These are phyloP conservation scores for Pelodytes ibericus DNA, from an alignment of 2,797 vertebrate species.

Conservation along the genomic window DNA sequence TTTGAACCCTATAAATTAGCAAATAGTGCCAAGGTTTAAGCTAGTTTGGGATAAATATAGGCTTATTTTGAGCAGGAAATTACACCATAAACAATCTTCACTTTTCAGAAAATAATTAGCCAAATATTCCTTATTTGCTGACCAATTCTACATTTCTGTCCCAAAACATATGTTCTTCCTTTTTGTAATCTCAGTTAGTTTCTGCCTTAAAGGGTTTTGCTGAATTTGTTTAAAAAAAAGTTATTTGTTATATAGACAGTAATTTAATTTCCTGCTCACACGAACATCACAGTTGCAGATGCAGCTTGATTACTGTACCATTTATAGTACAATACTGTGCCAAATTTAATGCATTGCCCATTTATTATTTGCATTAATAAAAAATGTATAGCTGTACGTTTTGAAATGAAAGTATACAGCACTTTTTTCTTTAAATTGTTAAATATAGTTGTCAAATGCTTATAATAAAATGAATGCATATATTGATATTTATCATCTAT, in stretches of 20 bases:
- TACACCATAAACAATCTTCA: too few relatives aligned
- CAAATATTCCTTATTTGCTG: not conserved
- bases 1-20: too few relatives aligned
- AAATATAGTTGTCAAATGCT: too few relatives aligned
- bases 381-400: not conserved
- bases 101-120: too few relatives aligned
- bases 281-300: not conserved
- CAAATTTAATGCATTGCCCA: not conserved
- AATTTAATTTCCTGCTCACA: not conserved
- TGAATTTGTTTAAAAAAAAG: not conserved
- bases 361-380: not conserved
- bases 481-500: too few relatives aligned
- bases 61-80: too few relatives aligned
- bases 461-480: too few relatives aligned
- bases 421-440: not conserved
- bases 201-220: not conserved
- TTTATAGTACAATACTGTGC: not conserved
- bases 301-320: slow-evolving; percentile 6
- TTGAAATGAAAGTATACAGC: not conserved
- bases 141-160: not conserved
- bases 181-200: not conserved
- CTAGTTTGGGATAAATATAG: too few relatives aligned
- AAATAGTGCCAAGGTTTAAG: too few relatives aligned
- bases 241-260: not conserved
- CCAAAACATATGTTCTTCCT: not conserved